Evolutionary conservation across 2,888 invertebrate species (phyloP), one percentile per base, ranked within the genome.

Genomic region (Syrphus vitripennis): DNA sequence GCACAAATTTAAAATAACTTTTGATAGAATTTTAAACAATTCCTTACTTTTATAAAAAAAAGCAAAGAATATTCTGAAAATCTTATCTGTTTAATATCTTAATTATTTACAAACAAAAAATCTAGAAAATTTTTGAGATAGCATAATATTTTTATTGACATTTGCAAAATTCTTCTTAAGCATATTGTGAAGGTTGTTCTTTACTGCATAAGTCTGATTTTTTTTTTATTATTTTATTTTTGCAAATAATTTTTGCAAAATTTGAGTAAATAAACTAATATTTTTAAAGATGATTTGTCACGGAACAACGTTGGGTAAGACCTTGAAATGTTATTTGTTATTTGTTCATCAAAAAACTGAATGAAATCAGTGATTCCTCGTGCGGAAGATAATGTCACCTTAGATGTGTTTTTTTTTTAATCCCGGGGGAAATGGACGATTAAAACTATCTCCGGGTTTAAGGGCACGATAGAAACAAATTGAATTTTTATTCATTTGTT

Each of bases 21-120:
- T 16, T 42, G 63, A 2, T 1, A 5, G 6, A 42, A 40, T 24
- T 40, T 1, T 7, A 24, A 12, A 12, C 14, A 12, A 29, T 7
- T 10, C 7, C 29, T 16, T 9, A 26, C 70, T 83, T 78, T 82
- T 82, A 83, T 74, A 79, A 69, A 61, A n/a, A 21, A 45, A 37
- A n/a, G 42, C 14, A 1, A 26, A 12, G 1, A 9, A 12, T 37
- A 61, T 19, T 16, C 63, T 26, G 16, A 50, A 34, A 65, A 65
- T 75, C 74, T 78, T 70, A 79, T 79, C 74, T 42, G 31, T 34
- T 19, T n/a, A n/a, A 55, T 45, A 50, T 37, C 37, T 61, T 72
- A 74, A 59, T 61, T 19, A 37, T 63, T 19, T 5, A 63, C 40
- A 83, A 83, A 83, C 37, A 83, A 14, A 57, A 69, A 57, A 69